These are phyloP conservation scores for Neocrepidodera transversa DNA, from an alignment of 2,888 invertebrate genomes.

Conservation along the genomic window DNA sequence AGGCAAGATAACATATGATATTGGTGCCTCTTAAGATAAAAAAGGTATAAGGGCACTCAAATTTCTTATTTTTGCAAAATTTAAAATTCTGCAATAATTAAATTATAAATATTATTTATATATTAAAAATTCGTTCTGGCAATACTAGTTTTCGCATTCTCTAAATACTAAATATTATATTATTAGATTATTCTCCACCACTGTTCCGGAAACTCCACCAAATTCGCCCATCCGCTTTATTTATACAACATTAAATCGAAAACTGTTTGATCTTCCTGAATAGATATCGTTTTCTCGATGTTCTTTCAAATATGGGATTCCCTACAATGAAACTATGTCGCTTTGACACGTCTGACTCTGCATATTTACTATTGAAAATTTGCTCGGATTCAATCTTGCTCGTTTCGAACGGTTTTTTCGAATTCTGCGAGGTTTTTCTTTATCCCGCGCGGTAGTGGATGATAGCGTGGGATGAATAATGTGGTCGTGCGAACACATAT, in stretches of 20 bases:
- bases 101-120: no score
- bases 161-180: no score
- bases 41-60: no score
- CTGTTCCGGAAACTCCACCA: slow-evolving; percentile 11
- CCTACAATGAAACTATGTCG: slow-evolving; percentile 43
- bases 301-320: slow-evolving; percentile 38
- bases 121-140: no score
- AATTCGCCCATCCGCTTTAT: slow-evolving; percentile 35
- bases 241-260: slow-evolving; percentile 42
- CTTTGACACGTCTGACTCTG: slow-evolving; percentile 45
- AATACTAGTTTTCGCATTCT: no score
- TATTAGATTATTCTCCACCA: no score
- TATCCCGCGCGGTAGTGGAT: slow-evolving; percentile 3
- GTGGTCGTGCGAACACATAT: neutral
- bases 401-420: slow-evolving; percentile 5
- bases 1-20: no score
- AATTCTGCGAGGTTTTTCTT: slow-evolving; percentile 4
- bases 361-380: slow-evolving; percentile 44
- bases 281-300: slow-evolving; percentile 44
- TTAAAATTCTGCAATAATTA: no score
- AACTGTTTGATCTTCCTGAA: slow-evolving; percentile 39
- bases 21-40: no score
- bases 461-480: slow-evolving; percentile 12
- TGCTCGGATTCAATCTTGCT: slow-evolving; percentile 28
- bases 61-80: no score